Base-by-base conservation (phyloP, 2,113 vertebrate species). In the Alexandromys fortis region DNA sequence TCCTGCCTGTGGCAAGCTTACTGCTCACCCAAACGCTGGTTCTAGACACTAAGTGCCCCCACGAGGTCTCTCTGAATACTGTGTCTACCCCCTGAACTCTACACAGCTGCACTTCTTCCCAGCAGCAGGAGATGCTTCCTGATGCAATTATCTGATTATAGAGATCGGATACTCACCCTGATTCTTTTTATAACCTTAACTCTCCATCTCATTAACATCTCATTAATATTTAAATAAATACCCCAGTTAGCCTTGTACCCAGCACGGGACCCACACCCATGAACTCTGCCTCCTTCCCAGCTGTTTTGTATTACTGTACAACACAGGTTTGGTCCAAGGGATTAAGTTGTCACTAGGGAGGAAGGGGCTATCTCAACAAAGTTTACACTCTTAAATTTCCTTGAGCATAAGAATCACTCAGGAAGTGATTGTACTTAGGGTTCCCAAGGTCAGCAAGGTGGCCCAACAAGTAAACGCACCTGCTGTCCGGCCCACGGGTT, bases 321-420 rank as follows among this genome's bases (percentile, higher is more conserved):
- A 19, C 38, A 55, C 7, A 33, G 49, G 28, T 93, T 79, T 68
- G 61, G 72, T 79, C 45, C 22, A 35, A 70, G 13, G 76, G n/a
- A 30, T 75, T 58, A 79, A 95, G 52, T 47, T 93, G 67, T 75
- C 70, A 61, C 63, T 52, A 63, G 47, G 67, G 38, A 33, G n/a
- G 33, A 47, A 28, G 28, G 38, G 24, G 33, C 77, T 52, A 12
- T 52, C 86, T 91, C 55, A 95, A 38, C 6, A 45, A 70, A 70
- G 85, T 19, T 79, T 42, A 81, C 78, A 88, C 26, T 85, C 63
- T 11, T 82, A 52, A 61, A 55, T 7, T 68, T 87, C 33, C 72
- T 13, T 81, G 47, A 38, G 22, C 52, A 45, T 77, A 72, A 94
- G 33, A 68, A 85, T 88, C 76, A 78, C 17, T 30, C 2, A 8